A percentile compares a stretch with the other conserved stretches of the same genome.
phyloP scores from a whole-genome alignment of 2,888 invertebrate species.

The Drepana falcataria region DNA sequence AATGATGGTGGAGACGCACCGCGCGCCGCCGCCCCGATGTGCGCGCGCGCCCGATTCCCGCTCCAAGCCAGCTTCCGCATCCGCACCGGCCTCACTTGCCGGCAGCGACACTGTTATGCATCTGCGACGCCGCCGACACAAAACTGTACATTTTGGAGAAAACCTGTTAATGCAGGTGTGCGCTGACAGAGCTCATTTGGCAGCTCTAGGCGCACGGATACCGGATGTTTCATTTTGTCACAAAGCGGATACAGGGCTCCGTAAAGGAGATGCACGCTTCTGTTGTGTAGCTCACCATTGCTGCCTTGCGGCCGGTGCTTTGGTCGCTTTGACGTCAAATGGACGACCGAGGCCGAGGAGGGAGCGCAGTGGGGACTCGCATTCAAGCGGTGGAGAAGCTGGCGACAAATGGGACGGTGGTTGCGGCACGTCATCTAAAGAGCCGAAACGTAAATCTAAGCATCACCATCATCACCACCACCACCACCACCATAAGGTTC shows the following conservation, averaged over 20 bases:
- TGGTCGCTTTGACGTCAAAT: conserved; percentile 57
- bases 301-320: conserved; percentile 64
- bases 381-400: conserved; percentile 70
- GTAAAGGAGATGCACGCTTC: conserved; percentile 63
- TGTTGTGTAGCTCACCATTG: conserved; percentile 75
- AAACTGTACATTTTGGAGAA: conserved; percentile 88
- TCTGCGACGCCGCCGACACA: conserved; percentile 84
- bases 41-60: conserved; percentile 66
- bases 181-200: conserved; percentile 81
- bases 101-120: conserved; percentile 76
- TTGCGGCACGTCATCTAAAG: conserved; percentile 38
- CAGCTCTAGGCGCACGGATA: conserved; percentile 69
- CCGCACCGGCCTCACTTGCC: conserved; percentile 76
- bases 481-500: conserved; percentile 67
- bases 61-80: conserved; percentile 74
- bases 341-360: conserved; percentile 58
- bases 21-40: conserved; percentile 68
- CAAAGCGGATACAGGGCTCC: conserved; percentile 64
- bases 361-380: conserved; percentile 68
- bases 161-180: conserved; percentile 86
- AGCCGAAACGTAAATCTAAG: conserved; percentile 53
- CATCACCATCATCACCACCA: conserved; percentile 68
- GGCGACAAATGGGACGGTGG: conserved; percentile 58
- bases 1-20: conserved; percentile 77
- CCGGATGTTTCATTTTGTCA: conserved; percentile 74